phyloP scores from a whole-genome alignment of 64 coral and sea anemone genomes.

The Stichodactyla mertensii region DNA sequence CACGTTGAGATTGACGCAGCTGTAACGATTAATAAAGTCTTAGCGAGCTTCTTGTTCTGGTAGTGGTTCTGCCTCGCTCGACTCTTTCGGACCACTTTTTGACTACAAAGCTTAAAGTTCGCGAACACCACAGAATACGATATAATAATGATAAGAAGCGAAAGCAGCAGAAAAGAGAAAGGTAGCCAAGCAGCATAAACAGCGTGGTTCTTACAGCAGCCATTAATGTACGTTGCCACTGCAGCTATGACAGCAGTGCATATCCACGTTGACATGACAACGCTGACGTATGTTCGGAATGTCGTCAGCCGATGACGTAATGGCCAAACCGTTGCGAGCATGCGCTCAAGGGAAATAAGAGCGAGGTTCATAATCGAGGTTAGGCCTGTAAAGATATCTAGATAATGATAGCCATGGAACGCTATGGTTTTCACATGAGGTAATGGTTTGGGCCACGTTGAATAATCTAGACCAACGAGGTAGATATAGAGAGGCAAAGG shows the following conservation, averaged over 20 bases:
- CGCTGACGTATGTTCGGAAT: constrained; percentile 13
- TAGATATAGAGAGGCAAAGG: constrained; percentile 13
- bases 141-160: not conserved
- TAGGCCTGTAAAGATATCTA: constrained; percentile 19
- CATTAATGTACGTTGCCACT: constrained; percentile 4
- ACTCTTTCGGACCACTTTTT: too few relatives aligned
- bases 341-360: constrained; percentile 39
- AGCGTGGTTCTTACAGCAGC: not conserved
- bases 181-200: constrained; percentile 18
- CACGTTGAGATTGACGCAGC: constrained; percentile 3
- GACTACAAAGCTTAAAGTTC: not conserved
- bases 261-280: not conserved
- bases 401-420: not conserved
- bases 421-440: not conserved
- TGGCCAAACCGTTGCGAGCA: constrained; percentile 36
- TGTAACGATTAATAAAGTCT: not conserved
- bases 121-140: constrained; percentile 24
- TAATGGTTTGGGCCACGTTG: not conserved
- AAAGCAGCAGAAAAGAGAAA: constrained; percentile 5
- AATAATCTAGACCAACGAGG: not conserved
- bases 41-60: constrained; percentile 23
- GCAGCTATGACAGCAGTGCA: not conserved
- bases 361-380: constrained; percentile 23
- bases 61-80: not conserved
- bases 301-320: constrained; percentile 38